phyloP scores from a whole-genome alignment of 2,113 vertebrate species.

The Pedetes capensis region DNA sequence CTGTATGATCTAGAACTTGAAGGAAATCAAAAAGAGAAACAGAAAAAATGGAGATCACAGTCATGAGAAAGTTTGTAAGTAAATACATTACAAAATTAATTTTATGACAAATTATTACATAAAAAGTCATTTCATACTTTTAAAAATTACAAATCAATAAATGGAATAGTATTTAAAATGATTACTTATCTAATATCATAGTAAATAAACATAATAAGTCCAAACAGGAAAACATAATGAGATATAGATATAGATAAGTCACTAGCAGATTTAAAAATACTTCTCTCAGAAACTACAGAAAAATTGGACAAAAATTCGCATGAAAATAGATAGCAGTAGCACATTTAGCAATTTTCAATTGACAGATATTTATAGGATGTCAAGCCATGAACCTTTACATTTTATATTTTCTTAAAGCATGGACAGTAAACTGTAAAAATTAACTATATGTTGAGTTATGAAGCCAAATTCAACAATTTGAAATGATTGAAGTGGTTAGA shows the following conservation, averaged over 20 bases:
- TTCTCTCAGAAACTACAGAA: neutral
- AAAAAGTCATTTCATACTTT: neutral
- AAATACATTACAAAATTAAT: neutral
- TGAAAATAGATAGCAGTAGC: neutral
- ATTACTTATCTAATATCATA: neutral
- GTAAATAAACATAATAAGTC: neutral
- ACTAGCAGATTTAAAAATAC: neutral
- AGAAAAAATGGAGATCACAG: too few relatives aligned
- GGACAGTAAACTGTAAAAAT: neutral
- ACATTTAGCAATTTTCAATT: neutral
- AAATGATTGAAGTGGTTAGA: neutral
- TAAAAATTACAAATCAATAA: neutral
- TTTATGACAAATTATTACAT: neutral
- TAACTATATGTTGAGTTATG: neutral
- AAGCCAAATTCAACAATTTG: neutral
- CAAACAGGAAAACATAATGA: neutral
- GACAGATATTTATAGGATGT: neutral
- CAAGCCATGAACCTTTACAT: neutral
- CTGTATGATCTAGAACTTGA: too few relatives aligned
- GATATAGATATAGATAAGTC: neutral
- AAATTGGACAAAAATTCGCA: neutral
- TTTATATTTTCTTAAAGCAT: neutral
- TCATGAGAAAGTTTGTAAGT: too few relatives aligned
- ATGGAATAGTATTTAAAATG: neutral
- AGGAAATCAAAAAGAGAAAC: neutral